These are phyloP conservation scores for Drosophila orena DNA, from an alignment of 1,140 invertebrate genomes.

Conservation along the genomic window DNA sequence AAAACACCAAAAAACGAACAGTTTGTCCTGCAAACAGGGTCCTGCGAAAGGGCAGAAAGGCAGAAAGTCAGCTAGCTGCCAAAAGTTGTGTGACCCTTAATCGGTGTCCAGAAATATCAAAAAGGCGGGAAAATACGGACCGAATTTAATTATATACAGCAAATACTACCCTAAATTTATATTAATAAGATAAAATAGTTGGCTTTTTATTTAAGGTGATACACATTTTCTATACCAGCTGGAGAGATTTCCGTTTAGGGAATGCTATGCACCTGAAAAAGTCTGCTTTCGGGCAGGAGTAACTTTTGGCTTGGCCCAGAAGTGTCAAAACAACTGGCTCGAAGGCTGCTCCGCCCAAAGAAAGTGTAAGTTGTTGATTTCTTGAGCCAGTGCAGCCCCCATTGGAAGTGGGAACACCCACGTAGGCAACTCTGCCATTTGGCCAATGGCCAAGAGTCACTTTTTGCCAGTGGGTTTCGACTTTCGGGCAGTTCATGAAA, in stretches of 20 bases:
- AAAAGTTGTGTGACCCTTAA: constrained; percentile 56
- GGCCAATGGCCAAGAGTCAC: constrained; percentile 38
- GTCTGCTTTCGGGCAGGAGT: constrained; percentile 31
- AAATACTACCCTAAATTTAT: neutral
- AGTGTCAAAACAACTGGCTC: constrained; percentile 78
- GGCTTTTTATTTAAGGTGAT: no score
- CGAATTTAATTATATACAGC: neutral
- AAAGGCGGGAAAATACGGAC: neutral
- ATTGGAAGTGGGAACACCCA: constrained; percentile 8
- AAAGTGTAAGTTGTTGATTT: constrained; percentile 78
- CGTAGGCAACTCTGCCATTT: constrained; percentile 13
- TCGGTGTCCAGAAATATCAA: constrained; percentile 14
- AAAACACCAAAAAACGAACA: constrained; percentile 41
- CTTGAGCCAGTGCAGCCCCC: constrained; percentile 30
- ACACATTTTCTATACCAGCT: no score
- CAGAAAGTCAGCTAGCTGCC: constrained; percentile 1
- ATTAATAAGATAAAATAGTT: neutral
- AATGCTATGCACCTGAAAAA: neutral
- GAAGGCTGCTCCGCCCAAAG: constrained; percentile 32
- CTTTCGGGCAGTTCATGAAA: constrained; percentile 25
- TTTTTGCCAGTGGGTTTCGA: constrained; percentile 16
- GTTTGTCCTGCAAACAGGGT: constrained; percentile 13
- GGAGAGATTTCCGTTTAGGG: neutral
- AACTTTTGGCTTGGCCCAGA: constrained; percentile 64
- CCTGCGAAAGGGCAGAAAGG: constrained; percentile 4